A percentile compares a stretch with the other conserved stretches of the same genome.
Evolutionary conservation across 1,140 invertebrate genomes (phyloP).

Genomic region (Drosophila triauraria): DNA sequence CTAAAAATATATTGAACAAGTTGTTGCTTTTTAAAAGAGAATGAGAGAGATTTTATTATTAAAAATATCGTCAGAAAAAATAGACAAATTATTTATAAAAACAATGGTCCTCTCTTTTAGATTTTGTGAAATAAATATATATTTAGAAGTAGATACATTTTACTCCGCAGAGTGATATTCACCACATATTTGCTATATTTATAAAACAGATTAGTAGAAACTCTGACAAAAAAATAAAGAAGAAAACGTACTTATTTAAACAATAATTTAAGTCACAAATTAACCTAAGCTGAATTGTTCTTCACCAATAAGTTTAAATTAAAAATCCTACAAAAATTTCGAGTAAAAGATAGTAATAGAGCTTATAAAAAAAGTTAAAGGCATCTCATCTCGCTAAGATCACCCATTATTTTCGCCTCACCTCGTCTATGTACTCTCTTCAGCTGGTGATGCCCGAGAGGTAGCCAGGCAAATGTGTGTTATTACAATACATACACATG

Average conservation of each 20-base stretch:
- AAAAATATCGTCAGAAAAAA: too few species aligned
- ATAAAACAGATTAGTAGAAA: not conserved
- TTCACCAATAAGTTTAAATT: not conserved
- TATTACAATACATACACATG: conserved; percentile 44
- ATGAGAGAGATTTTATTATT: too few species aligned
- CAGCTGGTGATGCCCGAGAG: conserved; percentile 25
- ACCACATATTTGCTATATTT: too few species aligned
- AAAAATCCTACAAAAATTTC: not conserved
- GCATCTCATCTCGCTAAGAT: not conserved
- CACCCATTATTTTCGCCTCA: not conserved
- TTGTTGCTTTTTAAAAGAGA: not conserved
- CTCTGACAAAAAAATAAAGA: not conserved
- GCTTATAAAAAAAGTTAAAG: not conserved
- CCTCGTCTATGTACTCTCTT: conserved; percentile 15
- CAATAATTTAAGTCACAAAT: not conserved
- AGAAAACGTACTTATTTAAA: not conserved
- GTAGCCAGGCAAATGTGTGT: conserved; percentile 62
- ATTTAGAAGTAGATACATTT: too few species aligned
- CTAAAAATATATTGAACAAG: too few species aligned
- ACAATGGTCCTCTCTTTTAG: too few species aligned
- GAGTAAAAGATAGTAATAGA: not conserved
- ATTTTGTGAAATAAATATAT: too few species aligned
- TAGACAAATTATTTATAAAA: too few species aligned
- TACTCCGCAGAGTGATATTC: not conserved
- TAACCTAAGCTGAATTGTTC: not conserved